Percentiles rank a stretch among this genome's conserved stretches.
phyloP scores from a whole-genome alignment of 2,888 invertebrate genomes.

The Drosophila affinis region DNA sequence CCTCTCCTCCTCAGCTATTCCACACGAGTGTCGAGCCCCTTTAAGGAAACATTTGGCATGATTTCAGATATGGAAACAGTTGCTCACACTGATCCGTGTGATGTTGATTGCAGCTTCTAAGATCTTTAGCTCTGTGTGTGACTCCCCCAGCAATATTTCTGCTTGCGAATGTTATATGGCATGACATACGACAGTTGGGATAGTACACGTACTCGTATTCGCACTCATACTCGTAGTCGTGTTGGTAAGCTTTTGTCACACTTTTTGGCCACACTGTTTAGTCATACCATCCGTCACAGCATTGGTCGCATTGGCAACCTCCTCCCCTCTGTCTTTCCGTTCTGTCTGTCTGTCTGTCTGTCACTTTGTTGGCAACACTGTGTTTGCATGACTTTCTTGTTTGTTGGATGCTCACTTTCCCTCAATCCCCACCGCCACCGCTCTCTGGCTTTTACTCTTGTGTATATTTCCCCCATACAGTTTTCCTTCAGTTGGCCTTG shows the following conservation, averaged over 20 bases:
- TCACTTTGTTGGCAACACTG: slow-evolving; percentile 41
- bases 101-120: background rate
- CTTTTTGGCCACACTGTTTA: slow-evolving; percentile 12
- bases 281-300: slow-evolving; percentile 13
- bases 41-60: background rate
- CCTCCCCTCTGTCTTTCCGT: background rate
- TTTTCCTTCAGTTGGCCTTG: slow-evolving; percentile 58
- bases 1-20: slow-evolving; percentile 5
- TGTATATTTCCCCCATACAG: slow-evolving; percentile 33
- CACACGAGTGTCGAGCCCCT: background rate
- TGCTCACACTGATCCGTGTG: background rate
- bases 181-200: background rate
- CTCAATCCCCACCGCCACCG: background rate
- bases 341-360: slow-evolving; percentile 3
- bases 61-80: background rate
- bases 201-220: background rate
- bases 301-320: slow-evolving; percentile 17
- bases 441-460: too few relatives aligned
- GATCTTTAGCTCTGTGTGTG: background rate
- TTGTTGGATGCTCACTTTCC: slow-evolving; percentile 12
- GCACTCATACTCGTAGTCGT: background rate
- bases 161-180: background rate
- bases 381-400: slow-evolving; percentile 30
- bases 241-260: background rate
- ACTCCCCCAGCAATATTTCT: background rate